Evolutionary conservation across 35 echinoderm and acorn worm genomes (phyloP), one percentile per base, ranked within the genome.

Genomic region (Amphiura filiformis): DNA sequence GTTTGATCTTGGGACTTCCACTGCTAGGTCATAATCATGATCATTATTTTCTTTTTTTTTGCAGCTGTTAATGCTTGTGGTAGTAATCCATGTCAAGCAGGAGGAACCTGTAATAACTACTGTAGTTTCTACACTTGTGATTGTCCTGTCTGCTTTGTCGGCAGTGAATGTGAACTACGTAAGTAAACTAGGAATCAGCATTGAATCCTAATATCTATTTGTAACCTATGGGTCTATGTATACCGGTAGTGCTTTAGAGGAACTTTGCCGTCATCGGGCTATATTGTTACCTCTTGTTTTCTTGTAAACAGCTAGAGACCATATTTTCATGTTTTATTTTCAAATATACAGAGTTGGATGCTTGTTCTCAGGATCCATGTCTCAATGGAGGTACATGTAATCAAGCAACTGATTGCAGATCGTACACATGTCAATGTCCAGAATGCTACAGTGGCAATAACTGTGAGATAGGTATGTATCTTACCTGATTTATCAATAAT

Each of bases 81-180:
- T 0, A 42, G 26, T 26, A 75, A 79, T 26, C 88, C 84, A 0
- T 91, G 88, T 84, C 32, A 40, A n/a, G 87, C 90, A 61, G 93
- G 84, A 37, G 93, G 93, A 30, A 33, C 78, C 15, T 94, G 93
- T 49, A 87, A 78, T 7, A 90, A 94, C 65, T 86, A 78, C 79
- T 94, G 93, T 52, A 61, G 61, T 1, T 85, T 75, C 56, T 78
- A 82, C 70, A 79, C 88, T 15, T 94, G 93, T 75, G 23, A 37
- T 41, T 94, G 93, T 84, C 79, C 84, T 15, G 65, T 36, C 38
- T 94, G 93, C 52, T 91, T 80, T 23, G 81, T 89, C 36, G 93
- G 93, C 65, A 40, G 38, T 31, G 89, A 86, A n/a, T 95, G 89
- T 81, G 85, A 92, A 85, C 88, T 85, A 14, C 64, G 93, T 91